Evolutionary conservation across 2,888 invertebrate genomes (phyloP), one percentile per base, ranked within the genome.

Genomic region (Drepanosiphum platanoidis): DNA sequence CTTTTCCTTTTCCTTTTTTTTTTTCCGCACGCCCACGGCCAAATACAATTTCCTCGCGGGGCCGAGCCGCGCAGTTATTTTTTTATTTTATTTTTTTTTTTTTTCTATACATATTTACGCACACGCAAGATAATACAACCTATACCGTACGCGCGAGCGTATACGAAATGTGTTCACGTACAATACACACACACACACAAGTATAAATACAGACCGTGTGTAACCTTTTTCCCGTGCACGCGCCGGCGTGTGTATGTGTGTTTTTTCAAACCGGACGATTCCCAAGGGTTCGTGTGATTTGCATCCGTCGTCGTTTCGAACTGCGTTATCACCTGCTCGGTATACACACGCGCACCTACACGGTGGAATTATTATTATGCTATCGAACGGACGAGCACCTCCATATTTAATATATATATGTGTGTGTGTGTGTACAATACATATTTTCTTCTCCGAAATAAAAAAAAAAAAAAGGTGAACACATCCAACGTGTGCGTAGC

Each of bases 221-320:
- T 27, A 61, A 61, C 61, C 61, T 61, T 22, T 61, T 61, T 61
- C 27, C 0, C 7, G 22, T 61, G 61, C n/a, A 8, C n/a, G 52
- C 22, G 52, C 22, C 18, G 3, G 52, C 22, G 3, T 58, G 58
- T 58, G n/a, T 58, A 9, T 42, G 1, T 58, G 15, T 58, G 3
- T 58, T 27, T 27, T 34, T 34, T 15, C 75, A n/a, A 58, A 34
- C n/a, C 52, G 2, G 75, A 58, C 75, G 34, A 75, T 75, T 75
- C 75, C 75, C 75, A n/a, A 3, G 52, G 75, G 52, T n/a, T n/a
- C 34, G 75, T 34, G 75, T 75, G 75, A 75, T 75, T 75, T 75
- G 75, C 75, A 75, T 75, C 34, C 52, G 46, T 74, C 46, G 74
- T 64, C 64, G 64, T 64, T 64, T 27, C 64, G 30, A 64, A 13